Conservation (phyloP, 2,113 vertebrate species). For the Forbesichthys papilliferus region DNA sequence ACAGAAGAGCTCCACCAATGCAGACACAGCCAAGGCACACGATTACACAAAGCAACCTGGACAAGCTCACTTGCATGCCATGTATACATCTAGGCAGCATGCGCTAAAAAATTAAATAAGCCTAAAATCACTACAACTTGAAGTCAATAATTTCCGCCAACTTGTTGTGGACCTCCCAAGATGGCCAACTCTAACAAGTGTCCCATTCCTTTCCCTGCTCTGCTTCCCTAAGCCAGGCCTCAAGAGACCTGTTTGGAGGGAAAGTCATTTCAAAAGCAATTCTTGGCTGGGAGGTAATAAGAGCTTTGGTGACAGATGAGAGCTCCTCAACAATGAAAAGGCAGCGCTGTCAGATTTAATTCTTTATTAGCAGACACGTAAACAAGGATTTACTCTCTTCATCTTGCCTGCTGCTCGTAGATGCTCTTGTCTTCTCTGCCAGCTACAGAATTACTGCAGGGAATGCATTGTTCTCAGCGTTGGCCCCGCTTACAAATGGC, state of each 20-base stretch:
- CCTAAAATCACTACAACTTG: conserved; percentile 10
- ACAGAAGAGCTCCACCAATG: too few relatives aligned
- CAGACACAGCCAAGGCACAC: too few relatives aligned
- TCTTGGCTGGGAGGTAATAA: conserved; percentile 61
- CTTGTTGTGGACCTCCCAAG: conserved; percentile 21
- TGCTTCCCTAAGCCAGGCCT: conserved; percentile 46
- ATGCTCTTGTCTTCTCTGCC: conserved; percentile 60
- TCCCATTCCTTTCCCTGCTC: conserved; percentile 34
- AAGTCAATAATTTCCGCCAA: background rate
- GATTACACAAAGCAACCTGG: too few relatives aligned
- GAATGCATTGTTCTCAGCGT: conserved; percentile 23
- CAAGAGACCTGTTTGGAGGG: conserved; percentile 54
- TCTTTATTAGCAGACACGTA: conserved; percentile 74
- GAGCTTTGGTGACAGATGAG: conserved; percentile 55
- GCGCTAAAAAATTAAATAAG: background rate
- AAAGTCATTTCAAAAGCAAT: conserved; percentile 76
- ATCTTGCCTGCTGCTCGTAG: conserved; percentile 23
- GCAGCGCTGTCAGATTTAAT: conserved; percentile 55
- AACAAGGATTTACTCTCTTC: conserved; percentile 68
- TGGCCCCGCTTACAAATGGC: conserved; percentile 10
- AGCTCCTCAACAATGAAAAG: conserved; percentile 62
- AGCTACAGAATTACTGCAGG: conserved; percentile 37
- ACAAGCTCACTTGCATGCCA: too few relatives aligned
- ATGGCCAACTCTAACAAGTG: conserved; percentile 36
- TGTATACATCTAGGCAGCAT: too few relatives aligned